A percentile compares a stretch with the other conserved stretches of the same genome.
phyloP scores from a whole-genome alignment of 2,888 invertebrate genomes.

The Ophraella communa region DNA sequence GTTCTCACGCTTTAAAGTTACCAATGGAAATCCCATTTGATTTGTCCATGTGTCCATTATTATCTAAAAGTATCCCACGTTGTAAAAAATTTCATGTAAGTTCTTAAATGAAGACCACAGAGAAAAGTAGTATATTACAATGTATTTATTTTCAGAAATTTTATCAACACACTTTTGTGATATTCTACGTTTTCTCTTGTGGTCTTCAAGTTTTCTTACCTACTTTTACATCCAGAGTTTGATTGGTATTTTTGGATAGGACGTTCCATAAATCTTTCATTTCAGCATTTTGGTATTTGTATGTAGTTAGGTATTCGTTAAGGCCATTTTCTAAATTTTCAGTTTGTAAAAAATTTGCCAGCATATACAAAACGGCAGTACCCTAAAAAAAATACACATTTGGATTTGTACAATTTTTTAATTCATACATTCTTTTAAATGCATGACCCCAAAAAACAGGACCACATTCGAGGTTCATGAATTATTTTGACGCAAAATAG shows the following conservation, averaged over 20 bases:
- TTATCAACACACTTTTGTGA: background rate
- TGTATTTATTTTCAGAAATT: background rate
- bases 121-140: background rate
- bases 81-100: constrained; percentile 20
- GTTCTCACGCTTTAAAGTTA: constrained; percentile 69
- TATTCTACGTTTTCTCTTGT: background rate
- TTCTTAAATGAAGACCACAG: constrained; percentile 3
- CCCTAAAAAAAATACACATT: constrained; percentile 61
- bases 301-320: constrained; percentile 71
- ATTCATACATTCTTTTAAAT: no score
- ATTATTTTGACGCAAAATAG: no score
- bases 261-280: constrained; percentile 83
- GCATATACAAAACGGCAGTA: constrained; percentile 74
- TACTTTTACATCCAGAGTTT: constrained; percentile 69
- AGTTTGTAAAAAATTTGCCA: constrained; percentile 71
- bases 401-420: background rate
- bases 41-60: constrained; percentile 84
- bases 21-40: constrained; percentile 82
- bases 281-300: constrained; percentile 76
- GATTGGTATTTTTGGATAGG: constrained; percentile 69
- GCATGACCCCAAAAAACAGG: no score
- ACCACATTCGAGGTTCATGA: no score
- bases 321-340: constrained; percentile 70
- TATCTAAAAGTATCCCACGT: constrained; percentile 54
- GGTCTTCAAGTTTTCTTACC: constrained; percentile 28